Conservation (phyloP, 1,140 invertebrate genomes). For the Leptestheria dahalacensis region DNA sequence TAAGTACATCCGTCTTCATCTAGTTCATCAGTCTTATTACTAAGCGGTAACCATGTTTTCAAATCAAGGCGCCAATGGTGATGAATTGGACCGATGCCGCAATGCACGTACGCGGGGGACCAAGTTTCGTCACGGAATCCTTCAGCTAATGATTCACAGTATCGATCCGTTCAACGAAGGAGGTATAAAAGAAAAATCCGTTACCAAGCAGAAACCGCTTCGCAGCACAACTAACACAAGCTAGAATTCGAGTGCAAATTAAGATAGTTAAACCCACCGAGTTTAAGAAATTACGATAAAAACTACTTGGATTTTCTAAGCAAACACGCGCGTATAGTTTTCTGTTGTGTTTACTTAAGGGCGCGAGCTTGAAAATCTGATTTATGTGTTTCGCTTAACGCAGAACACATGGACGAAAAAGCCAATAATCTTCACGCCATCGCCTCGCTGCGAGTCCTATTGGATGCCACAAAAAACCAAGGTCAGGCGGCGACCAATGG, state of each 20-base stretch:
- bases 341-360: background rate
- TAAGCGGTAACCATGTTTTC: too few relatives aligned
- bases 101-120: constrained; percentile 38
- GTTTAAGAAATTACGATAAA: too few relatives aligned
- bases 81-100: constrained; percentile 14
- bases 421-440: constrained; percentile 87
- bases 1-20: too few relatives aligned
- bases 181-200: constrained; percentile 37
- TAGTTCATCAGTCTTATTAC: too few relatives aligned
- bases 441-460: constrained; percentile 73
- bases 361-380: too few relatives aligned
- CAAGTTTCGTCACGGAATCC: constrained; percentile 85
- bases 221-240: too few relatives aligned
- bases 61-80: background rate
- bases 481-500: constrained; percentile 33
- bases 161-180: constrained; percentile 93
- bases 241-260: too few relatives aligned
- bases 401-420: constrained; percentile 90
- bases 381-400: too few relatives aligned
- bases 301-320: background rate
- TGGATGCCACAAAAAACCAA: constrained; percentile 76
- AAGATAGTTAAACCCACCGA: too few relatives aligned
- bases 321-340: background rate
- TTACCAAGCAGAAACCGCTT: too few relatives aligned
- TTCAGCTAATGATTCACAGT: constrained; percentile 96